phyloP scores from a whole-genome alignment of 2,113 vertebrate genomes.

The Tragelaphus buxtoni region DNA sequence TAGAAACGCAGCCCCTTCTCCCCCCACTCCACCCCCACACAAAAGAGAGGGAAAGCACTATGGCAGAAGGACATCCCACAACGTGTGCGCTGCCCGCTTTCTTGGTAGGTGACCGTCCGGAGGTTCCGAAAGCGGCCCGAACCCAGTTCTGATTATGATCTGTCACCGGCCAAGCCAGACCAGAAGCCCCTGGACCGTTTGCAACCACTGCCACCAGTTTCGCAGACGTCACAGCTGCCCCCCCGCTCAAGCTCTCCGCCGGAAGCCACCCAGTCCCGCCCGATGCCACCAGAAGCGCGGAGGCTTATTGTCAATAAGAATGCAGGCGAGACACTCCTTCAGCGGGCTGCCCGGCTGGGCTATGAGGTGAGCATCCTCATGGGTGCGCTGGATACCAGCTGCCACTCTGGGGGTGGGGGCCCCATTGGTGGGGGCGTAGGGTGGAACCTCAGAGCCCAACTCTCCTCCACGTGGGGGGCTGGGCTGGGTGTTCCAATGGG shows the following conservation, averaged over 20 bases:
- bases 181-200: slow-evolving; percentile 77
- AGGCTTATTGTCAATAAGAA: slow-evolving; percentile 99
- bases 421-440: not conserved
- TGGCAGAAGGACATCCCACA: not conserved
- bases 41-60: not conserved
- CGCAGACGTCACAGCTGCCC: slow-evolving; percentile 75
- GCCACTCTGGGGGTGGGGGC: not conserved
- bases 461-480: not conserved
- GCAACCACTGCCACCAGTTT: slow-evolving; percentile 76
- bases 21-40: too few relatives aligned
- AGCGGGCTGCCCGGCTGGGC: slow-evolving; percentile 94
- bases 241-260: slow-evolving; percentile 68
- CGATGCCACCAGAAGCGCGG: slow-evolving; percentile 95
- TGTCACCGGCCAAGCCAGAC: slow-evolving; percentile 80
- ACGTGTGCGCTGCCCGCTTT: not conserved
- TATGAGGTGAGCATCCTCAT: slow-evolving; percentile 88
- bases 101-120: slow-evolving; percentile 78
- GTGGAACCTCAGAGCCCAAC: not conserved
- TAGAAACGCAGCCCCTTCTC: not conserved
- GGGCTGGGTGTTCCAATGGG: not conserved
- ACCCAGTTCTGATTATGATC: slow-evolving; percentile 80
- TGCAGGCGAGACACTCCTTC: slow-evolving; percentile 95
- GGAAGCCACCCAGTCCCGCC: slow-evolving; percentile 87
- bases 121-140: slow-evolving; percentile 83
- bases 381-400: not conserved